Evolutionary conservation across 2,888 invertebrate species (phyloP).

Genomic region (Drosophila eohydei): DNA sequence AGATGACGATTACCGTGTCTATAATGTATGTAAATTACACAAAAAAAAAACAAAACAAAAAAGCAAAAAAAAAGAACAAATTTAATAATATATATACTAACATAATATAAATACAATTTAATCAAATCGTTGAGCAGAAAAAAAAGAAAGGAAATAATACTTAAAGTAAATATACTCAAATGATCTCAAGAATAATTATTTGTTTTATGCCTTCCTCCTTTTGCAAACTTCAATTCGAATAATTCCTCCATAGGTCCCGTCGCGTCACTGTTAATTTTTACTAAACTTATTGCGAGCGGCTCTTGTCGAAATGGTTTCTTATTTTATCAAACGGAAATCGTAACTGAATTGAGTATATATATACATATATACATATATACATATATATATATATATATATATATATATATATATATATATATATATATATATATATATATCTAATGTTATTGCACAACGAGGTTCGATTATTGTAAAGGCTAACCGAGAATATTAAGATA

Average conservation of each 20-base stretch:
- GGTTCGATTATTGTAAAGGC: slow-evolving; percentile 58
- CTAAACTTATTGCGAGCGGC: slow-evolving; percentile 27
- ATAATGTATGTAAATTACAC: slow-evolving; percentile 56
- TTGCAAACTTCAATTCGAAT: slow-evolving; percentile 32
- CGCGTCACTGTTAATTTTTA: slow-evolving; percentile 27
- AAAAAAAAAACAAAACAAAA: slow-evolving; percentile 15
- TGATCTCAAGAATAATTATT: slow-evolving; percentile 70
- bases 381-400: too few species aligned
- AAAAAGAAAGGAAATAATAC: slow-evolving; percentile 1
- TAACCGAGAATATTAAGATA: slow-evolving; percentile 49
- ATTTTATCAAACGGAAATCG: slow-evolving; percentile 48
- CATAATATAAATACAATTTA: slow-evolving; percentile 34
- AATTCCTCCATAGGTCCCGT: slow-evolving; percentile 30
- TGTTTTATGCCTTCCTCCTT: slow-evolving; percentile 30
- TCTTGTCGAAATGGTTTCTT: slow-evolving; percentile 56
- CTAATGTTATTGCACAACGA: slow-evolving; percentile 32
- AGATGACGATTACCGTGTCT: slow-evolving; percentile 52
- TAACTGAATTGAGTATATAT: slow-evolving; percentile 25
- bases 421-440: too few species aligned
- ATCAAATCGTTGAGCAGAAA: slow-evolving; percentile 46
- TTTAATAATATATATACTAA: slow-evolving; percentile 28
- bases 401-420: too few species aligned
- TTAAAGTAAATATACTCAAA: slow-evolving; percentile 42
- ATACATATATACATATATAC: slow-evolving; percentile 5
- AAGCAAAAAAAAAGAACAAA: slow-evolving; percentile 8